Percentiles rank a stretch among this genome's conserved stretches.
Conservation (phyloP, 2,888 invertebrate genomes). For the Clivina fossor region DNA sequence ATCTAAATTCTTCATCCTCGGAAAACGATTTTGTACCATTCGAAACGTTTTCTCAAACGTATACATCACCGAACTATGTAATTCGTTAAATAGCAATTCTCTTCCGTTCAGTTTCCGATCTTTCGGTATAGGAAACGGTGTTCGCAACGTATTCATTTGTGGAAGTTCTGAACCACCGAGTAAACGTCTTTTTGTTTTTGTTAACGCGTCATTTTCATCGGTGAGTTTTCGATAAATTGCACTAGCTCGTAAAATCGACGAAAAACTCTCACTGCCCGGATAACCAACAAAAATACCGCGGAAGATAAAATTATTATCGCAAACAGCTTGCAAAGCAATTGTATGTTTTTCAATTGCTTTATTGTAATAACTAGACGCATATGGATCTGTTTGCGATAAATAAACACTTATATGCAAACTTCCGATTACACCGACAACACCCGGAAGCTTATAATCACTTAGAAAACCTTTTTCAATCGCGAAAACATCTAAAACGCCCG, state of each 20-base stretch:
- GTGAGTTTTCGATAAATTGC: slow-evolving; percentile 37
- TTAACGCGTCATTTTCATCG: slow-evolving; percentile 35
- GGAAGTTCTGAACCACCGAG: slow-evolving; percentile 42
- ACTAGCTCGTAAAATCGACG: slow-evolving; percentile 40
- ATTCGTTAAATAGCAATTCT: slow-evolving; percentile 38
- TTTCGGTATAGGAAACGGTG: slow-evolving; percentile 36
- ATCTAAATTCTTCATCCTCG: slow-evolving; percentile 39
- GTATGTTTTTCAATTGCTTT: slow-evolving; percentile 36
- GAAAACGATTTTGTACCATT: slow-evolving; percentile 41
- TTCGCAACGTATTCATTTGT: slow-evolving; percentile 39
- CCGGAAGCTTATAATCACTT: slow-evolving; percentile 38
- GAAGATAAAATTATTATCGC: slow-evolving; percentile 40
- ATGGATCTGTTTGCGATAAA: slow-evolving; percentile 25
- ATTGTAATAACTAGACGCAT: slow-evolving; percentile 37
- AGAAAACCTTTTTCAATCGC: slow-evolving; percentile 37
- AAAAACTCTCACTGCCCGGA: slow-evolving; percentile 40
- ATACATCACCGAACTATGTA: slow-evolving; percentile 40
- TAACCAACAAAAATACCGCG: slow-evolving; percentile 41
- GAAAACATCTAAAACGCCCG: slow-evolving; percentile 35
- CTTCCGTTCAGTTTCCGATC: slow-evolving; percentile 21
- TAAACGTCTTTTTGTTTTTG: slow-evolving; percentile 37
- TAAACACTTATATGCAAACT: slow-evolving; percentile 38
- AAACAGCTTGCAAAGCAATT: slow-evolving; percentile 42
- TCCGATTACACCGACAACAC: slow-evolving; percentile 40
- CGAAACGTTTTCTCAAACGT: slow-evolving; percentile 40